phyloP scores from a whole-genome alignment of 1,140 invertebrate species.

The Thaumatotibia leucotreta region DNA sequence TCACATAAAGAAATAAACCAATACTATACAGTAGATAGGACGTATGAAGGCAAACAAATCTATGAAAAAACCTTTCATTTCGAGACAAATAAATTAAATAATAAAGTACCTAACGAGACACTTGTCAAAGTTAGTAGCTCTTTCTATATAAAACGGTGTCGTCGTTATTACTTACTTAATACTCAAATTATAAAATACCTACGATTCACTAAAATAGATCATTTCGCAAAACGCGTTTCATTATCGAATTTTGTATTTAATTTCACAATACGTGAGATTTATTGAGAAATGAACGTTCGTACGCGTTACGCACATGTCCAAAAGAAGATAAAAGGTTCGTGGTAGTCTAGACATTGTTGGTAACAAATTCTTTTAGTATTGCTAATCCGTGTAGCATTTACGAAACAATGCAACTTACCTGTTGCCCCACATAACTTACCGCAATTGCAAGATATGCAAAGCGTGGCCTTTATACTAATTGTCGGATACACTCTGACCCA shows the following conservation, averaged over 20 bases:
- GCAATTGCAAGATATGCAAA: background rate
- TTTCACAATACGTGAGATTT: conserved; percentile 61
- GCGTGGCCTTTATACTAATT: background rate
- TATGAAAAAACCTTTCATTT: no score
- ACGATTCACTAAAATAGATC: background rate
- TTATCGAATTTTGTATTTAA: conserved; percentile 32
- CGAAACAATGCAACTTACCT: background rate
- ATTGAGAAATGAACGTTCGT: conserved; percentile 42
- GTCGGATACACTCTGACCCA: background rate
- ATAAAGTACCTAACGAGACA: no score
- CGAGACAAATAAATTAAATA: no score
- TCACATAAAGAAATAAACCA: no score
- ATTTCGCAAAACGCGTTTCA: conserved; percentile 65
- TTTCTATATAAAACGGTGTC: no score
- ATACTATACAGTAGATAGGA: no score
- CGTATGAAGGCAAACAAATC: no score
- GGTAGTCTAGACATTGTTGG: conserved; percentile 21
- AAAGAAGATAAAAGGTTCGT: conserved; percentile 45
- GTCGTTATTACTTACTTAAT: background rate
- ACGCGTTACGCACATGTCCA: conserved; percentile 64
- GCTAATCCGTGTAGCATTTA: background rate
- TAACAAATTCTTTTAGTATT: conserved; percentile 2
- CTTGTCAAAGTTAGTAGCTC: no score
- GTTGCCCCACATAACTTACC: background rate
- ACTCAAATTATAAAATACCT: background rate